Evolutionary conservation across 2,888 invertebrate genomes (phyloP), one percentile per base, ranked within the genome.

Genomic region (Ennomos erosarius): DNA sequence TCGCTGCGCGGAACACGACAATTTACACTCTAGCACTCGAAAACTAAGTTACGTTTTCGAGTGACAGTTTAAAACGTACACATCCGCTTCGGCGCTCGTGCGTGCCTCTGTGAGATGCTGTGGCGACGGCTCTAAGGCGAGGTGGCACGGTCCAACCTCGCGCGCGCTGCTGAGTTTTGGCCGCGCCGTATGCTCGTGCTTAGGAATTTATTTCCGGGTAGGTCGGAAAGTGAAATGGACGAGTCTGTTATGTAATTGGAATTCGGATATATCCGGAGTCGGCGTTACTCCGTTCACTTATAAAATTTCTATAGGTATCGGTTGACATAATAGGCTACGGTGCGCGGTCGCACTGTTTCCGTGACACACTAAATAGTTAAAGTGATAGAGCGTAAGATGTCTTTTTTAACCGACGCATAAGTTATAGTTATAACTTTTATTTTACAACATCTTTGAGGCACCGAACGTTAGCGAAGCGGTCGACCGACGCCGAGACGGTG

Each of bases 181-280:
- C 81, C 83, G 91, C 82, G 85, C 90, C 74, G 88, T 92, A 91
- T 91, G 91, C 87, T 87, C 85, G 83, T 82, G 88, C 92, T 91
- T 87, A 90, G 90, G 92, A 91, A 92, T 92, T 92, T 88, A 91
- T 89, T 92, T 92, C 92, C 92, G 92, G 92, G 92, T 91, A 85
- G 87, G 88, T 90, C 92, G 90, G 87, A 92, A 92, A 92, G 92
- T 92, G 92, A 92, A 92, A 91, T 91, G 90, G 91, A 84, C 88
- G 89, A 87, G 89, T 91, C 92, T 87, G 85, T 92, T 90, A 92
- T 91, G 91, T 90, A 92, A 92, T 92, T 88, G 92, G 91, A 92
- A 91, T 92, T 90, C 87, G 90, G 91, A 92, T 92, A 84, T 92
- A 88, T 91, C 91, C 91, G 92, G 89, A 90, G 86, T 88, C 87